Evolutionary conservation across 1,140 invertebrate genomes (phyloP), one percentile per base, ranked within the genome.

Genomic region (Drosophila ercepeae): DNA sequence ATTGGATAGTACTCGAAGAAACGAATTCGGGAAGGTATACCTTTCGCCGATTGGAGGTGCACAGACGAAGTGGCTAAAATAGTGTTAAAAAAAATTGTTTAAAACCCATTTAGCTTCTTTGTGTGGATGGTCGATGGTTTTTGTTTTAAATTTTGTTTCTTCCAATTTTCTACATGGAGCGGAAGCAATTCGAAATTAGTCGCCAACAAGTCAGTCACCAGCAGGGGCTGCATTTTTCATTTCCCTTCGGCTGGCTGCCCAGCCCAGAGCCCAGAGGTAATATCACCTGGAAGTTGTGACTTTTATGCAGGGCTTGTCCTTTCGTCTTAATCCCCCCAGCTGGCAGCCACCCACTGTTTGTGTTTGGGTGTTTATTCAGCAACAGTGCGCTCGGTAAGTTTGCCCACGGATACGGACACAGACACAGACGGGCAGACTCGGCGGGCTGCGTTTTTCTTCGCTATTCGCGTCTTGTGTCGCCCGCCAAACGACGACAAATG

Each of bases 401-500:
- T 70, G 61, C 76, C 60, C 58, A 70, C 60, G 46, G 45, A 50
- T 13, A 14, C 41, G 4, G 29, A 27, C 32, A 1, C 39, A 6
- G 29, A 27, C 32, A 1, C 39, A 18, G 16, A 42, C 39, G n/a
- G 6, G 8, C 39, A 42, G 46, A 14, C 13, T 6, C 14, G 4
- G 25, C 18, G 9, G 13, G 9, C 36, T 19, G 60, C 36, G 18
- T 32, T 64, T 53, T 45, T 48, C 34, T 52, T 51, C 16, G 27
- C 39, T 25, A 54, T 46, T 39, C 46, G 39, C 41, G 57, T 16
- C 21, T 57, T 44, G 13, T 5, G 75, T 53, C 50, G 76, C 76
- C 76, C 50, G 76, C 76, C 76, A 75, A 58, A 58, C 61, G 52
- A 63, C 76, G 68, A 86, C 76, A 84, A 84, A 84, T 73, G 68